Conservation (phyloP, 2,113 vertebrate species). For the Jaculus jaculus region DNA sequence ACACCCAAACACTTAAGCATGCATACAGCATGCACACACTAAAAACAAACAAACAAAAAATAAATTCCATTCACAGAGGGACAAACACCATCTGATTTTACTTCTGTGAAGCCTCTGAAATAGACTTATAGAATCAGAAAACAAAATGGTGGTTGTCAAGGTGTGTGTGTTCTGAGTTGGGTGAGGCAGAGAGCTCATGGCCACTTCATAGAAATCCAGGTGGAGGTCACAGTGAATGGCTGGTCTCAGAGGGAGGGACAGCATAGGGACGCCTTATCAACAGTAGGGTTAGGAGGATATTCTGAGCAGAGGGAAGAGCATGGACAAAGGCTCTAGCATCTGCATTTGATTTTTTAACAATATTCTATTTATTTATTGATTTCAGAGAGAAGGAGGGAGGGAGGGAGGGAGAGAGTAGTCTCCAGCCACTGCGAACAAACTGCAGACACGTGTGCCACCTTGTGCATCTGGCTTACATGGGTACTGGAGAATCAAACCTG, state of each 20-base stretch:
- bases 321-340: neutral
- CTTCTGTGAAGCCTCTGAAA: neutral
- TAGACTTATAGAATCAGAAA: neutral
- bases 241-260: neutral
- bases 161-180: neutral
- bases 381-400: no score
- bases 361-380: no score
- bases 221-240: accelerated
- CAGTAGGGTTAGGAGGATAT: accelerated
- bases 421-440: no score
- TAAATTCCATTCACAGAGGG: neutral
- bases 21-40: no score
- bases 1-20: no score
- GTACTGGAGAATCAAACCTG: no score
- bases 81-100: no score
- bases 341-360: no score
- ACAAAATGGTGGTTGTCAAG: neutral
- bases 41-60: no score
- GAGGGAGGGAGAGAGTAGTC: no score
- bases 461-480: no score
- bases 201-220: neutral
- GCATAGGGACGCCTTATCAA: neutral
- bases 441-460: no score
- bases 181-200: neutral
- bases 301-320: neutral